Evolutionary conservation across 2,888 invertebrate genomes (phyloP), one percentile per base, ranked within the genome.

Genomic region (Aphodius sticticus): DNA sequence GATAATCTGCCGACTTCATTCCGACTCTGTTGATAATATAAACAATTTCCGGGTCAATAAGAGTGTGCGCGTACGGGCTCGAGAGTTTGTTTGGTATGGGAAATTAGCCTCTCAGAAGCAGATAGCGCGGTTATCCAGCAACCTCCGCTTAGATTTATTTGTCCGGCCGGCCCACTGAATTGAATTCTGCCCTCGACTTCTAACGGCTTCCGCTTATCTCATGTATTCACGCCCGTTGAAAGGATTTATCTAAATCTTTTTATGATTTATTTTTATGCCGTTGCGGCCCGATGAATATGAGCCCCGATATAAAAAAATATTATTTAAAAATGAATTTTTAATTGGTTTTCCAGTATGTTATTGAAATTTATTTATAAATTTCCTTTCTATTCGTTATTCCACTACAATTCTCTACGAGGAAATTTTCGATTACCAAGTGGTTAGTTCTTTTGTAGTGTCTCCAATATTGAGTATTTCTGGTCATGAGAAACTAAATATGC

Each of bases 161-260:
- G 53, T 53, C 53, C 53, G 53, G 53, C 53, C 53, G 12, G 12
- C 53, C 53, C 53, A 9, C 53, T 5, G 9, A 12, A 53, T 53
- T 53, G 53, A 53, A 53, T 53, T 53, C 53, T 53, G 53, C 4
- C 53, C 53, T 53, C 53, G 53, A 53, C 53, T 53, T 53, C 53
- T 53, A 53, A 53, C 53, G 53, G 53, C 53, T 53, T 53, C 53
- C 53, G 53, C 53, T 53, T 53, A 53, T 53, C 53, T 53, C 53
- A 9, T 53, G 53, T 53, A 53, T 53, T 53, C 53, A 53, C 53
- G 53, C 53, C 53, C 53, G 53, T 53, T 53, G 53, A 53, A 53
- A 53, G 53, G 9, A 7, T 7, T 53, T 53, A 53, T 53, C 53
- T 53, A 53, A 53, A 53, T 7, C 53, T 12, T 12, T 12, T 53